Conservation (phyloP, 2,888 invertebrate species). For the Chrysodeixis includens region DNA sequence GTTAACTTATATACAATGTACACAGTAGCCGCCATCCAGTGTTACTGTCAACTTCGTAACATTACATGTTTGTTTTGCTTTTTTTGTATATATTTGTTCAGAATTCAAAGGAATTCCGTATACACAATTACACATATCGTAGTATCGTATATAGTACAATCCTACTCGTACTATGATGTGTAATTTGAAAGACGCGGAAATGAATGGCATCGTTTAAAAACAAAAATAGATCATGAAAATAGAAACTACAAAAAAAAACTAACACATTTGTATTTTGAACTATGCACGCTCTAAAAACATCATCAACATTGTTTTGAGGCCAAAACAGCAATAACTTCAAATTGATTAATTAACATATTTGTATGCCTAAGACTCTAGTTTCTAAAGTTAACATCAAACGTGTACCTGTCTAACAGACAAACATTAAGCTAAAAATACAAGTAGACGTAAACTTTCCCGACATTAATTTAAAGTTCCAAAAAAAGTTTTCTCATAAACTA, state of each 20-base stretch:
- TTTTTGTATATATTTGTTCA: background rate
- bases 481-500: constrained; percentile 41
- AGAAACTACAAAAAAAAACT: too few relatives aligned
- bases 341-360: too few relatives aligned
- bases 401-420: background rate
- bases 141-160: too few relatives aligned
- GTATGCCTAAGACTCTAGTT: background rate
- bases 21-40: background rate
- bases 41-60: background rate
- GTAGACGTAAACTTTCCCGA: constrained; percentile 20
- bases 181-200: too few relatives aligned
- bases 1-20: background rate
- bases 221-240: too few relatives aligned
- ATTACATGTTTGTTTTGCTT: background rate
- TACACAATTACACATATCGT: too few relatives aligned
- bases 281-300: too few relatives aligned
- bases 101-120: background rate
- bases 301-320: too few relatives aligned
- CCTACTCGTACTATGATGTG: too few relatives aligned
- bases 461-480: constrained; percentile 58
- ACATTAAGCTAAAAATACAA: constrained; percentile 16
- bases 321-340: too few relatives aligned
- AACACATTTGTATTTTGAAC: too few relatives aligned
- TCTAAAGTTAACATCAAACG: background rate
- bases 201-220: too few relatives aligned